phyloP scores from a whole-genome alignment of 53 echinoderm and acorn worm genomes.

The Paelopatides confundens region DNA sequence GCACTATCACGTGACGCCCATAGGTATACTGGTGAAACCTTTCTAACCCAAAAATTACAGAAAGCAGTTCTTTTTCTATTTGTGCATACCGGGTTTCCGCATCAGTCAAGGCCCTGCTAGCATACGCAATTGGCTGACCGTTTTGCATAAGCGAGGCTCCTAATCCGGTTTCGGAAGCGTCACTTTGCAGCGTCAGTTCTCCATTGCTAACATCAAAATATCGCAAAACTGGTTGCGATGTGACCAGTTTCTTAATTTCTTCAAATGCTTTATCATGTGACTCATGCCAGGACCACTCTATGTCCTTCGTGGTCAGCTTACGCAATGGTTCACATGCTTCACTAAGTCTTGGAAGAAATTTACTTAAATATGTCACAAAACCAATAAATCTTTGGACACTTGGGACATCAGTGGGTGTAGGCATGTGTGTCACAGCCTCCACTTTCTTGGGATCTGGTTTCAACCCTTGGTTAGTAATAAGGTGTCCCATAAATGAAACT shows the following conservation, averaged over 20 bases:
- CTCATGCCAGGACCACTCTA: neutral
- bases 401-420: neutral
- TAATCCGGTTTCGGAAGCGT: slow-evolving; percentile 43
- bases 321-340: slow-evolving; percentile 20
- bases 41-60: slow-evolving; percentile 39
- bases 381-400: slow-evolving; percentile 59
- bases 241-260: neutral
- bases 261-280: neutral
- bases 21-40: slow-evolving; percentile 49
- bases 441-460: slow-evolving; percentile 39
- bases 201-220: neutral
- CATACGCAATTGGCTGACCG: slow-evolving; percentile 51
- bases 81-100: neutral
- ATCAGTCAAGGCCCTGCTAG: slow-evolving; percentile 43
- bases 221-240: neutral
- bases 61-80: slow-evolving; percentile 4
- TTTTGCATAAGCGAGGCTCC: slow-evolving; percentile 37
- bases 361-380: slow-evolving; percentile 57
- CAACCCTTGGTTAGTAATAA: slow-evolving; percentile 10
- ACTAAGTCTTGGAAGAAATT: slow-evolving; percentile 50
- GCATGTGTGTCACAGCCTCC: neutral
- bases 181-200: slow-evolving; percentile 26
- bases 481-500: slow-evolving; percentile 31
- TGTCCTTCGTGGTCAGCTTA: neutral
- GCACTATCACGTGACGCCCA: slow-evolving; percentile 11